A percentile compares a stretch with the other conserved stretches of the same genome.
phyloP scores from a whole-genome alignment of 37 sponge, comb jelly and placozoan species.

The Eunapius fragilis region DNA sequence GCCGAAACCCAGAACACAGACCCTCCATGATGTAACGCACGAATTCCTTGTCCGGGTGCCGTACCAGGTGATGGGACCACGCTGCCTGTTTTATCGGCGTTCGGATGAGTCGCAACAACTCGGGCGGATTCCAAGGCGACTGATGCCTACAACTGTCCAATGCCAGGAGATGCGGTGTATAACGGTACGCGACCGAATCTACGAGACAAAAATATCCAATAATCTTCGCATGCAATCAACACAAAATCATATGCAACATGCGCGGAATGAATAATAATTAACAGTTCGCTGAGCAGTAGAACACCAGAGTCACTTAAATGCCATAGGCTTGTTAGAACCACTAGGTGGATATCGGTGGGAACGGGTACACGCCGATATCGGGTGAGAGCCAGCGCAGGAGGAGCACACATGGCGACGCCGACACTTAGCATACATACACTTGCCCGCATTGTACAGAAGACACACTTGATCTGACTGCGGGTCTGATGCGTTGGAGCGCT shows the following conservation, averaged over 20 bases:
- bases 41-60: not conserved
- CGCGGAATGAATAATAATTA: not conserved
- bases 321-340: not conserved
- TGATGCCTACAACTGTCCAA: not conserved
- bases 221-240: not conserved
- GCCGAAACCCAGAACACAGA: not conserved
- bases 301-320: not conserved
- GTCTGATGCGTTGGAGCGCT: not conserved
- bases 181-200: not conserved
- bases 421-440: not conserved
- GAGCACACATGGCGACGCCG: not conserved
- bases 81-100: constrained; percentile 3
- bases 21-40: constrained; percentile 11
- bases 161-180: not conserved
- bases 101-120: not conserved
- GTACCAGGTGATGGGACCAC: constrained; percentile 6
- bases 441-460: not conserved
- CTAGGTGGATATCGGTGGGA: not conserved
- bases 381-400: constrained; percentile 1
- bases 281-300: not conserved
- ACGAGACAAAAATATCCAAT: not conserved
- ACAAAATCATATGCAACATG: too few relatives aligned
- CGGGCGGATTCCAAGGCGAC: too few relatives aligned
- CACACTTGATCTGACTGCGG: constrained; percentile 3
- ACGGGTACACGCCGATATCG: not conserved